phyloP scores from a whole-genome alignment of 2,888 invertebrate species.

The Leptothorax acervorum region DNA sequence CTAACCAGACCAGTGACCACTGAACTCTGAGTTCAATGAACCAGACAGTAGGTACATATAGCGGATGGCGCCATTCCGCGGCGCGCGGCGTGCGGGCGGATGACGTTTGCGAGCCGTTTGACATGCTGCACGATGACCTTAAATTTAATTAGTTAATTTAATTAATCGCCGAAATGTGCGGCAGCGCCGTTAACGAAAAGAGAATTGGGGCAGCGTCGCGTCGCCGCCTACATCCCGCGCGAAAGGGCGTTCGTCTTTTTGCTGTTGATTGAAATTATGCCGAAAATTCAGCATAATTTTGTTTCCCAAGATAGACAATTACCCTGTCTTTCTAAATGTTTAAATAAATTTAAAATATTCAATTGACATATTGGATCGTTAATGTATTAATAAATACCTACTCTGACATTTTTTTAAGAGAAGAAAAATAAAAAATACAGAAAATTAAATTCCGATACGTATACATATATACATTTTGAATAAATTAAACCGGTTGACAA shows the following conservation, averaged over 20 bases:
- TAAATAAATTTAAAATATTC: not conserved
- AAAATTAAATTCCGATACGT: not conserved
- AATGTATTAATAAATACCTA: not conserved
- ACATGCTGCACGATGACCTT: not conserved
- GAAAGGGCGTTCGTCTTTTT: not conserved
- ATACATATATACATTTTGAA: no score
- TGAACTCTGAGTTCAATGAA: no score
- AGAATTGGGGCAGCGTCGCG: not conserved
- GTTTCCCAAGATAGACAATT: not conserved
- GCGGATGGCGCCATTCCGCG: not conserved
- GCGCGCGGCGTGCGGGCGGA: not conserved
- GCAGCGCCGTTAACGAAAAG: not conserved
- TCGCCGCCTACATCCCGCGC: not conserved
- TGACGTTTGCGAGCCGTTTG: slow-evolving; percentile 39
- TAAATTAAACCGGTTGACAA: not conserved
- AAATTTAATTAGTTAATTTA: slow-evolving; percentile 20
- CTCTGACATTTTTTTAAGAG: no score
- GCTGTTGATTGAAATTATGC: not conserved
- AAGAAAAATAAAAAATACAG: not conserved
- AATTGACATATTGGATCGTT: not conserved
- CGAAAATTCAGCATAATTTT: not conserved
- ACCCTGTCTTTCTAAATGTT: not conserved
- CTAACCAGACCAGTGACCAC: no score
- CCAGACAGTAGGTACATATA: no score
- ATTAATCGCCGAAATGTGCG: not conserved